Evolutionary conservation across 2,113 vertebrate genomes (phyloP).

Genomic region (Prionailurus viverrinus): DNA sequence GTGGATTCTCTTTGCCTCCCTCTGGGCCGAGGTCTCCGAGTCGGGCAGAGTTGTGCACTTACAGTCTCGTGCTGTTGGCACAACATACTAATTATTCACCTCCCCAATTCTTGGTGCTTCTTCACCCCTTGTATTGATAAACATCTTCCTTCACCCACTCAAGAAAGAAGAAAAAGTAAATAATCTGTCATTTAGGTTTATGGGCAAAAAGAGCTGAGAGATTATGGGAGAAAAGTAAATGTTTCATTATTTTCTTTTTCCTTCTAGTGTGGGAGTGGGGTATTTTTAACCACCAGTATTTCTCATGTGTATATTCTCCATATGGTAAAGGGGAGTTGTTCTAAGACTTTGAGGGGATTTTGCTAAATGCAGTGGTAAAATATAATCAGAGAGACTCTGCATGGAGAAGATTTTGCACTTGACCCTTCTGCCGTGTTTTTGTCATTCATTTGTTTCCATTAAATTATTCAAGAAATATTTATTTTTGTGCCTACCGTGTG

Average conservation of each 20-base stretch:
- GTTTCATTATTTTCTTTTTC: background rate
- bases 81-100: background rate
- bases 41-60: background rate
- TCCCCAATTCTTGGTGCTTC: background rate
- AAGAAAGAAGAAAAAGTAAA: conserved; percentile 24
- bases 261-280: background rate
- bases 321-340: background rate
- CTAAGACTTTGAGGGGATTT: background rate
- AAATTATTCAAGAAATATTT: conserved; percentile 20
- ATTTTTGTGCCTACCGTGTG: background rate
- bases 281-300: background rate
- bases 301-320: too few species aligned
- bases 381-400: background rate
- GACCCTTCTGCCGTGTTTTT: background rate
- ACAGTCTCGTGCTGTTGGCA: background rate
- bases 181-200: background rate
- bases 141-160: background rate
- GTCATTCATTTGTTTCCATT: background rate
- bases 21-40: background rate
- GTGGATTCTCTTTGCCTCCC: background rate
- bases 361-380: background rate
- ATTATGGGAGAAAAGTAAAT: background rate
- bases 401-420: background rate
- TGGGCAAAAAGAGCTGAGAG: background rate
- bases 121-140: background rate